Conservation (phyloP, 2,888 invertebrate genomes). For the Watsonalla cultraria region DNA sequence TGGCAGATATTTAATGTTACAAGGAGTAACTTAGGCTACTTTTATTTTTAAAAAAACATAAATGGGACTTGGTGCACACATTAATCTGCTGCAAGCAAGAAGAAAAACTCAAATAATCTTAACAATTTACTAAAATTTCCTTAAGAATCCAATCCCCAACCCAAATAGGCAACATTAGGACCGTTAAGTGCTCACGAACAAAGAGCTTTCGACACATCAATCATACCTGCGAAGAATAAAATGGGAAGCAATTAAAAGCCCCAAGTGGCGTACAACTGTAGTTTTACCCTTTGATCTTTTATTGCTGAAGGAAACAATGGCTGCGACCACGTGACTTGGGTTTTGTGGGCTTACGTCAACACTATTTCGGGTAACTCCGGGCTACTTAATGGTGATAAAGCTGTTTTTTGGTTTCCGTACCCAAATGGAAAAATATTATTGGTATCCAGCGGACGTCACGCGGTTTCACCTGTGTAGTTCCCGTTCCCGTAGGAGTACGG, state of each 20-base stretch:
- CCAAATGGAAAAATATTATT: too few relatives aligned
- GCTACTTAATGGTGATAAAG: too few relatives aligned
- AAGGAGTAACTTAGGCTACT: too few relatives aligned
- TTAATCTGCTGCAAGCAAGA: too few relatives aligned
- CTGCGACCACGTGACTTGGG: slow-evolving; percentile 35
- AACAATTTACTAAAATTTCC: not conserved
- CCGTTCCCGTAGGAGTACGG: too few relatives aligned
- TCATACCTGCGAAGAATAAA: slow-evolving; percentile 1
- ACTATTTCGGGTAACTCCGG: too few relatives aligned
- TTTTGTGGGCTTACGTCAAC: slow-evolving; percentile 12
- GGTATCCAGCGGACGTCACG: too few relatives aligned
- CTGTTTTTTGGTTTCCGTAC: too few relatives aligned
- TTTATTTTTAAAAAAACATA: too few relatives aligned
- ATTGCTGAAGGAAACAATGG: slow-evolving; percentile 47
- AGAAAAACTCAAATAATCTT: not conserved
- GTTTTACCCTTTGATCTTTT: slow-evolving; percentile 44
- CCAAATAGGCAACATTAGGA: not conserved
- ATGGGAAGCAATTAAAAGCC: slow-evolving; percentile 25
- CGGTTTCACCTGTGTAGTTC: too few relatives aligned
- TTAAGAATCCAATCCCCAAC: not conserved
- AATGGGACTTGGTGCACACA: too few relatives aligned
- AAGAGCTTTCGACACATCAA: not conserved
- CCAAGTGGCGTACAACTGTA: slow-evolving; percentile 19
- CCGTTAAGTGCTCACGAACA: not conserved
- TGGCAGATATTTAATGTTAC: too few relatives aligned